These are phyloP conservation scores for Pomacea canaliculata DNA, from an alignment of 2,888 invertebrate species.

Conservation along the genomic window DNA sequence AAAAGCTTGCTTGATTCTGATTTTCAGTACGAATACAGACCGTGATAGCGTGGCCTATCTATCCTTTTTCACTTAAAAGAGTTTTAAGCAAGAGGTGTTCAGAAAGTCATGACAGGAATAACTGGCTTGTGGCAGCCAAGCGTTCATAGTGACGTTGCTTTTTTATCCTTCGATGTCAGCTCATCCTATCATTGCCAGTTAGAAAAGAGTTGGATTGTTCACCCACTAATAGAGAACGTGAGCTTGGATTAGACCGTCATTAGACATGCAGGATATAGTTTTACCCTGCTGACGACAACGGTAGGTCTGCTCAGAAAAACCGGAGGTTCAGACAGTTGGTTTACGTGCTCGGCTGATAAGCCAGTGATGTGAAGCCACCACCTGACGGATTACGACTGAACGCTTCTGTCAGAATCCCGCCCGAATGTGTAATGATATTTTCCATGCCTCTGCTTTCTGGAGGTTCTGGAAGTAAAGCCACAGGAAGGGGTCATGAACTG, in stretches of 20 bases:
- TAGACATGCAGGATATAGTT: conserved; percentile 25
- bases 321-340: conserved; percentile 73
- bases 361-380: conserved; percentile 79
- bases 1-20: conserved; percentile 78
- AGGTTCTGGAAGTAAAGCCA: conserved; percentile 51
- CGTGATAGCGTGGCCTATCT: conserved; percentile 55
- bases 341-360: conserved; percentile 77
- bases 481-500: not conserved
- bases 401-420: conserved; percentile 75
- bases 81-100: conserved; percentile 77
- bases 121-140: conserved; percentile 76
- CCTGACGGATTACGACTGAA: conserved; percentile 76
- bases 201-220: conserved; percentile 79
- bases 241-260: conserved; percentile 39
- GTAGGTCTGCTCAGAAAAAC: conserved; percentile 65
- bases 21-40: conserved; percentile 78
- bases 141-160: conserved; percentile 79
- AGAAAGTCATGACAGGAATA: conserved; percentile 81
- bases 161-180: conserved; percentile 78
- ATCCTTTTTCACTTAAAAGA: conserved; percentile 64
- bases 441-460: conserved; percentile 39
- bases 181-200: conserved; percentile 83
- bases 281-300: conserved; percentile 19
- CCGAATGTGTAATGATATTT: conserved; percentile 72
- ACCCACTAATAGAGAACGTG: too few relatives aligned